phyloP scores from a whole-genome alignment of 2,888 invertebrate genomes.

The Apamea anceps region DNA sequence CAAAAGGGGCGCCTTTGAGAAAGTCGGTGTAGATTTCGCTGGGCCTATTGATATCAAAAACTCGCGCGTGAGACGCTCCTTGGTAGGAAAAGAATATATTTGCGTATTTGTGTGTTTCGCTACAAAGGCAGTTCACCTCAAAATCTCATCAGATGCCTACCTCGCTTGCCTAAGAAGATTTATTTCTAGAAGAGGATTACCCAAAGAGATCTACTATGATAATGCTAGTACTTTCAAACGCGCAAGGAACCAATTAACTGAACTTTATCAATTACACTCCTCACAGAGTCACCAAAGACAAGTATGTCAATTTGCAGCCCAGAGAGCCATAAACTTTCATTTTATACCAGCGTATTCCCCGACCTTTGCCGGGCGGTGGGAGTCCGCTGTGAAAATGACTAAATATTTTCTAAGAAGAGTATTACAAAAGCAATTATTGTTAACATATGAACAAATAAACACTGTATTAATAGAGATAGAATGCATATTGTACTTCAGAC shows the following conservation, averaged over 20 bases:
- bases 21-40: conserved; percentile 1
- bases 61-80: not conserved
- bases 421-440: not conserved
- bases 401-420: not conserved
- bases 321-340: not conserved
- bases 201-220: not conserved
- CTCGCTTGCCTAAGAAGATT: not conserved
- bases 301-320: conserved; percentile 3
- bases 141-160: not conserved
- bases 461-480: not conserved
- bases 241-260: conserved; percentile 1
- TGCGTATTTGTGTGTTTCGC: conserved; percentile 12
- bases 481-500: not conserved
- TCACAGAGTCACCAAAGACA: not conserved
- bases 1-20: not conserved
- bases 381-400: not conserved
- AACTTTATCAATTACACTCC: not conserved
- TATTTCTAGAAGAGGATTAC: not conserved
- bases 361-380: not conserved
- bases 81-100: conserved; percentile 3
- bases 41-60: conserved; percentile 1
- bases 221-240: not conserved
- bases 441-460: conserved; percentile 4
- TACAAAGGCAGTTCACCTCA: conserved; percentile 3
- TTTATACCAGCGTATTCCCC: not conserved